Conservation (phyloP, 2,888 invertebrate species). For the Andrena camellia region DNA sequence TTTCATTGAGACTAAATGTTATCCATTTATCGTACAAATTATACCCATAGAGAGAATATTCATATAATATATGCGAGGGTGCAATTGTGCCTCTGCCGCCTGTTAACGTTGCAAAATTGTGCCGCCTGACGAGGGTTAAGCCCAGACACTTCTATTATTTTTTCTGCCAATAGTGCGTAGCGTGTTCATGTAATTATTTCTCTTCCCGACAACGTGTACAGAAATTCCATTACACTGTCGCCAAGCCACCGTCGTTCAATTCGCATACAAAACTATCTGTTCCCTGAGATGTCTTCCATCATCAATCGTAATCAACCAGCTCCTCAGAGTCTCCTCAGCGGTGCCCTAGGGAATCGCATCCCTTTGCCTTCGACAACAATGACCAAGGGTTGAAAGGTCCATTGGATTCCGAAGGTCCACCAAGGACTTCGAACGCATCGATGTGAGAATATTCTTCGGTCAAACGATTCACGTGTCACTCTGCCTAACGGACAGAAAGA, state of each 20-base stretch:
- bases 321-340: neutral
- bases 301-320: neutral
- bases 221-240: neutral
- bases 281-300: neutral
- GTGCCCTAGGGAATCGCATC: neutral
- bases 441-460: slow-evolving; percentile 28
- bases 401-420: neutral
- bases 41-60: no score
- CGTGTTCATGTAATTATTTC: no score
- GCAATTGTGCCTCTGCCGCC: no score
- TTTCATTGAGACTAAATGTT: no score
- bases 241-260: neutral
- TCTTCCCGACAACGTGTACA: no score
- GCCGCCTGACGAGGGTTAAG: no score
- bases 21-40: no score
- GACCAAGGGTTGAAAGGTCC: neutral
- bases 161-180: no score
- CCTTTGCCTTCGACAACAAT: neutral
- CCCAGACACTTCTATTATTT: no score
- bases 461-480: slow-evolving; percentile 22
- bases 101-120: no score
- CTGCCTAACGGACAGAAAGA: neutral
- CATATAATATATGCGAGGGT: no score
- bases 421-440: slow-evolving; percentile 1
- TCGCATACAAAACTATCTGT: neutral